Base-by-base conservation (phyloP, 2,113 vertebrate genomes). In the Elgaria multicarinata region DNA sequence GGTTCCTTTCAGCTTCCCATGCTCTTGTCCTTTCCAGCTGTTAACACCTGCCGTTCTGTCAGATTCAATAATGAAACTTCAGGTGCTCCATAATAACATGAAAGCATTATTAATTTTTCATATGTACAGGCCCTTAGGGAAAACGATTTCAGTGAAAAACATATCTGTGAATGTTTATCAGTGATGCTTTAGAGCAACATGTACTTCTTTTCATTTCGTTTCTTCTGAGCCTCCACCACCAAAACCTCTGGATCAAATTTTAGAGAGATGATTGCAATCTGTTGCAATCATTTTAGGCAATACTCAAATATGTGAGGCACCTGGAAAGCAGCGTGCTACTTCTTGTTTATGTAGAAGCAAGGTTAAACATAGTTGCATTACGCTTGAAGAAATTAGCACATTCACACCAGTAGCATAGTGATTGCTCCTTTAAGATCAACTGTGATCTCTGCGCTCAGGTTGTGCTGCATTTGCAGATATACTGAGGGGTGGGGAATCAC, bases 1-100 rank as follows among this genome's bases (percentile, higher is more conserved):
- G 94, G 92, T 96, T 96, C 92, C 86, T 90, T 92, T 96, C 94
- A 93, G 91, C 0, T 3, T 91, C 93, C 89, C 90, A 16, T 74
- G n/a, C 93, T 94, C 93, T 92, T 94, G 95, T 95, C 92, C 91
- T 94, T 92, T 94, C 95, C 94, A 95, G 94, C 95, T 95, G 95
- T 96, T 96, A 95, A 94, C 94, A 95, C 95, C 95, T 94, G 95
- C 95, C 91, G 92, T 95, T 93, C 94, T 96, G 95, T 95, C 94
- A 94, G 79, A 86, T 91, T 86, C 86, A 94, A 93, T 96, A 93
- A 95, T 7, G 72, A 91, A 81, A 0, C 88, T 91, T 95, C 92
- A 95, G 93, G 94, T 94, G 93, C 91, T 92, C 86, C 90, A 9
- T 0, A 0, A 90, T 76, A 92, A 95, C 93, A 93, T 94, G 91